Conservation (phyloP, 2,113 vertebrate species). For the Microtus montanus region DNA sequence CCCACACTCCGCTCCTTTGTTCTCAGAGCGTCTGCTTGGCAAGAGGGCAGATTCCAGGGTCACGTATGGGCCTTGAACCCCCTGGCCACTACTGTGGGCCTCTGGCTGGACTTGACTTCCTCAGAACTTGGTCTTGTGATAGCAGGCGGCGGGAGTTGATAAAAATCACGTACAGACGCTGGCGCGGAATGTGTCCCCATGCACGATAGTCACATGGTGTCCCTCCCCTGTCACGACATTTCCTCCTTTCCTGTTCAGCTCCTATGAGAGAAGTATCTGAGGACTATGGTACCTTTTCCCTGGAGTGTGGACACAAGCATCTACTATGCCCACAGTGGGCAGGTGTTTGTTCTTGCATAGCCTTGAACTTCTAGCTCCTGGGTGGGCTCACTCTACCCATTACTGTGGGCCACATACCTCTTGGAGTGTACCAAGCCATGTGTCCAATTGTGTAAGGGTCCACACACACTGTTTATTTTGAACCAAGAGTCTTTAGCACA, state of each 20-base stretch:
- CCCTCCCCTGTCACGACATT: background rate
- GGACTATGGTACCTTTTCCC: background rate
- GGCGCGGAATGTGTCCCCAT: background rate
- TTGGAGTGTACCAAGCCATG: background rate
- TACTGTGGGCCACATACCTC: background rate
- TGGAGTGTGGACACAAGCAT: no score
- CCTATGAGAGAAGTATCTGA: background rate
- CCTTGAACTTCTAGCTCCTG: no score
- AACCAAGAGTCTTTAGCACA: background rate
- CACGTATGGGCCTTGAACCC: background rate
- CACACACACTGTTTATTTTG: background rate
- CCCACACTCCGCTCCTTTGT: background rate
- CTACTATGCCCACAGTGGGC: fast-evolving
- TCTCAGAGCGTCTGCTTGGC: background rate
- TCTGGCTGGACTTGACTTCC: background rate
- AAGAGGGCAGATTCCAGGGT: background rate
- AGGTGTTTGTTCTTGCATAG: background rate
- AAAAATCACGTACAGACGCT: background rate
- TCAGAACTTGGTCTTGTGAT: background rate
- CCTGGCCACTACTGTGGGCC: background rate
- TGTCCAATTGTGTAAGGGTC: background rate
- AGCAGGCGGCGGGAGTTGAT: background rate
- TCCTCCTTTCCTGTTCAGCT: background rate
- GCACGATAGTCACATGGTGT: background rate
- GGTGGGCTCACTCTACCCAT: background rate